Evolutionary conservation across 2,888 invertebrate genomes (phyloP).

Genomic region (Microctonus hyperodae): DNA sequence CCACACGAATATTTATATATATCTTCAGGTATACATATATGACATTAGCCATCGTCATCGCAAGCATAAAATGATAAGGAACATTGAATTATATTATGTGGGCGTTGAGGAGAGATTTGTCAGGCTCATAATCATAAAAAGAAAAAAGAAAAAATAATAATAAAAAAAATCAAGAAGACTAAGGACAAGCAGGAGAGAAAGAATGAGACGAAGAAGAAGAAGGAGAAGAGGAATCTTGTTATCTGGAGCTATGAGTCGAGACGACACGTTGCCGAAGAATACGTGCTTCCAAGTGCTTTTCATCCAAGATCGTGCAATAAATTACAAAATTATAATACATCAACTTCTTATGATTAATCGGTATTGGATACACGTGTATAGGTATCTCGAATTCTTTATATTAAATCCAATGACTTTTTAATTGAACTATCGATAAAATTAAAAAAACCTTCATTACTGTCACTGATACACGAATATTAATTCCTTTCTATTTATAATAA

Average conservation of each 20-base stretch:
- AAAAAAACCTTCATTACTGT: no score
- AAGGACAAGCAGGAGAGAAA: no score
- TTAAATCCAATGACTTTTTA: no score
- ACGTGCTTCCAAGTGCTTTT: background rate
- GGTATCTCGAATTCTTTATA: no score
- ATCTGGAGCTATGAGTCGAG: background rate
- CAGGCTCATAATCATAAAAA: background rate
- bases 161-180: background rate
- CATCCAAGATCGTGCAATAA: conserved; percentile 7
- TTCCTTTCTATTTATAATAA: no score
- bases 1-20: background rate
- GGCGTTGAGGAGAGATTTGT: background rate
- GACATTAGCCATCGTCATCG: background rate
- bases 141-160: background rate
- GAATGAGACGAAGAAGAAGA: background rate
- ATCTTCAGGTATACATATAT: no score
- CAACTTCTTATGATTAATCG: background rate
- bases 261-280: conserved; percentile 18
- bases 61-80: background rate
- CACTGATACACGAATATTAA: no score
- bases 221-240: conserved; percentile 4
- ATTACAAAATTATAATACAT: conserved; percentile 21
- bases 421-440: no score
- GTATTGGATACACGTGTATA: background rate
- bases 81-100: conserved; percentile 10